These are phyloP conservation scores for Oegoconia quadripuncta DNA, from an alignment of 2,888 invertebrate genomes.

Conservation along the genomic window DNA sequence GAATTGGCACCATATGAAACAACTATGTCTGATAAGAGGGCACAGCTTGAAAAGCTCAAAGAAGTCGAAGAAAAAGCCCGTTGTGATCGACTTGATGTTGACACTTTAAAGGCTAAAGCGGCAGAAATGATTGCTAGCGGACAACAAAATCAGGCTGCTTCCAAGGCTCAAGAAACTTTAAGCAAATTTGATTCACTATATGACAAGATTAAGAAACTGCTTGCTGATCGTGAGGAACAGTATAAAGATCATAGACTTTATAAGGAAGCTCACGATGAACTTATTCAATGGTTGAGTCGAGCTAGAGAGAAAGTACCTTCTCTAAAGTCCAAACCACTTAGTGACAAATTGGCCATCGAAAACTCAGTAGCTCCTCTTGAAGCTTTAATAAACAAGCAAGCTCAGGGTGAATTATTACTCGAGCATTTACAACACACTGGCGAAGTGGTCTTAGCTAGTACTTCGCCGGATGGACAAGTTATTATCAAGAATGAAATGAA, in stretches of 20 bases:
- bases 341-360: conserved; percentile 93
- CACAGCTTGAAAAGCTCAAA: conserved; percentile 91
- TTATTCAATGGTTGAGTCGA: conserved; percentile 92
- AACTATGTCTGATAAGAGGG: conserved; percentile 91
- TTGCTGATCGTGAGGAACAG: conserved; percentile 90
- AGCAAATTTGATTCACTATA: conserved; percentile 90
- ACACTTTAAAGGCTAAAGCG: conserved; percentile 89
- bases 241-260: conserved; percentile 93
- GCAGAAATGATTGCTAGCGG: conserved; percentile 92
- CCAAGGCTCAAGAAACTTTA: conserved; percentile 91
- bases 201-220: conserved; percentile 86
- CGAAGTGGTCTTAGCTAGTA: conserved; percentile 90
- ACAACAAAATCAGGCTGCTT: conserved; percentile 89
- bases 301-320: conserved; percentile 94
- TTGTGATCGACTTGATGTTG: conserved; percentile 94
- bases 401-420: conserved; percentile 91
- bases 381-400: conserved; percentile 91
- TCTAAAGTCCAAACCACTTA: conserved; percentile 88
- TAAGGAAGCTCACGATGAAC: conserved; percentile 94
- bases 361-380: conserved; percentile 93
- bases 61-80: conserved; percentile 92
- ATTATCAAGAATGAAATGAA: conserved; percentile 91
- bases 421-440: conserved; percentile 93
- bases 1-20: conserved; percentile 88
- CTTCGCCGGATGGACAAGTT: conserved; percentile 88